Base-by-base conservation (phyloP, 2,797 vertebrate genomes). In the Xenops minutus region DNA sequence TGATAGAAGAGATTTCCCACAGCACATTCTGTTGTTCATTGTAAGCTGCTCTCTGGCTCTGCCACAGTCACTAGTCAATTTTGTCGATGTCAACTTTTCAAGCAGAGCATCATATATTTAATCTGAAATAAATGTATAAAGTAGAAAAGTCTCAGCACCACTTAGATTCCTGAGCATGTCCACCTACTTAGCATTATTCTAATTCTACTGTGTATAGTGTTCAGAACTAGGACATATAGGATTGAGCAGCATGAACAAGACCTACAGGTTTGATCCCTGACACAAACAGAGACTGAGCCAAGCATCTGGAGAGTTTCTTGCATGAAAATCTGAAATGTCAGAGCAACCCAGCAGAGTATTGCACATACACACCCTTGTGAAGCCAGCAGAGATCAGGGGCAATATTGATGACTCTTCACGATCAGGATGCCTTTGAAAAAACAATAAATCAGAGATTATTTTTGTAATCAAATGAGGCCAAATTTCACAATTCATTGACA, bases 381-480 rank as follows among this genome's bases (percentile, higher is more conserved):
- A 99, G 97, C 99, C 99, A 79, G 99, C 99, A 95, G 98, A 97
- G 96, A 99, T 98, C 93, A 99, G 98, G 64, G 99, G 98, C 98
- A 99, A 98, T 97, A 99, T 98, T 78, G 99, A 99, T 56, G 98
- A 98, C 96, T 99, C 99, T 84, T 99, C 99, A 92, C 98, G 98
- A 96, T 99, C 99, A 75, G 83, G 44, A 69, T 99, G 99, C 98
- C 99, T 99, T 98, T 93, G 87, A 97, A 96, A 96, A 48, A 95
- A 78, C 2, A 19, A 76, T 15, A 86, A 89, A 44, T 98, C 95
- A 98, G 97, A 96, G 97, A 98, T 69, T n/a, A 67, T 55, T 89
- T 88, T 21, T 73, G 51, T 24, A 52, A 82, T 58, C 37, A 74
- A 8, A 26, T 24, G 51, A 77, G n/a, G 37, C 12, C 20, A 30